Conservation (phyloP, 2,888 invertebrate species). For the Iselma pallidipennis region DNA sequence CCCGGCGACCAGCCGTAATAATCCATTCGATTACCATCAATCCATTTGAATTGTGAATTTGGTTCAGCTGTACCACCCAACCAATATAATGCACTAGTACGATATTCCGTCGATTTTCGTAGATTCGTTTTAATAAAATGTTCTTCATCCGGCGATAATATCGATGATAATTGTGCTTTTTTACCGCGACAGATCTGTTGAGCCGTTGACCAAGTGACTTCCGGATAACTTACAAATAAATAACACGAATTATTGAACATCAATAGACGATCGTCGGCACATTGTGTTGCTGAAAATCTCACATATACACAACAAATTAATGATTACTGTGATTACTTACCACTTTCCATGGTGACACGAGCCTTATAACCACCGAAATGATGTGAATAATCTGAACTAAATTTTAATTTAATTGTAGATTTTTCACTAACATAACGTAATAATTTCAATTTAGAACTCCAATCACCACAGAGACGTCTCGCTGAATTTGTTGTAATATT, state of each 20-base stretch:
- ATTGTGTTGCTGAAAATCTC: conserved; percentile 64
- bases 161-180: conserved; percentile 71
- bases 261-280: conserved; percentile 71
- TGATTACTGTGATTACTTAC: conserved; percentile 58
- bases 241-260: conserved; percentile 75
- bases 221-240: conserved; percentile 75
- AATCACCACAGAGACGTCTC: conserved; percentile 73
- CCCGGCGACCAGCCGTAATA: conserved; percentile 70
- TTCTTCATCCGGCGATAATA: conserved; percentile 70
- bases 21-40: conserved; percentile 60
- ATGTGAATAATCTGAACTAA: conserved; percentile 77
- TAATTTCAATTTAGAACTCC: conserved; percentile 77
- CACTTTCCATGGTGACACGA: conserved; percentile 71
- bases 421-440: conserved; percentile 67
- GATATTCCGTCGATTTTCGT: conserved; percentile 70
- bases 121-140: conserved; percentile 71
- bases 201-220: conserved; percentile 74
- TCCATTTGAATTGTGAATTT: conserved; percentile 63
- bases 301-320: neutral
- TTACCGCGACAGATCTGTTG: conserved; percentile 72
- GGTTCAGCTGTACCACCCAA: conserved; percentile 64
- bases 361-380: conserved; percentile 76
- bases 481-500: conserved; percentile 27
- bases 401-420: conserved; percentile 67
- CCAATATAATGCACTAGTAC: conserved; percentile 76